Evolutionary conservation across 2,888 invertebrate genomes (phyloP).

Genomic region (Tyria jacobaeae): DNA sequence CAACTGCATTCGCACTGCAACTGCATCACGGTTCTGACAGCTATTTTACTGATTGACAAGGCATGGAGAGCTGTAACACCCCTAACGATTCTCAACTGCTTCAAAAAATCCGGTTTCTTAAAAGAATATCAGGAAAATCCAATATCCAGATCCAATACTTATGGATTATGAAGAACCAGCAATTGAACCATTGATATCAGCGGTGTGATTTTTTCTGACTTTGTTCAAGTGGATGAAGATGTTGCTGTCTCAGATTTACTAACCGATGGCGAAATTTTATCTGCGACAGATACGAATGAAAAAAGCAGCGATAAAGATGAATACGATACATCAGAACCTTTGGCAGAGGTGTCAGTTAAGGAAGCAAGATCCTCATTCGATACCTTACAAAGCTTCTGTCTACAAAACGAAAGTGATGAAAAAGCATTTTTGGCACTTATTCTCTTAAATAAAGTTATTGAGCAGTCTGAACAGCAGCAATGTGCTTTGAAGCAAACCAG

Average conservation of each 20-base stretch:
- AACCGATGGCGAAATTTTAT: slow-evolving; percentile 31
- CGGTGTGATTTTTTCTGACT: slow-evolving; percentile 43
- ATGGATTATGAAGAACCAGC: slow-evolving; percentile 37
- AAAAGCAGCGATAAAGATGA: slow-evolving; percentile 35
- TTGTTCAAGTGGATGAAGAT: slow-evolving; percentile 44
- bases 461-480: slow-evolving; percentile 31
- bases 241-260: slow-evolving; percentile 40
- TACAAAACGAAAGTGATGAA: slow-evolving; percentile 47
- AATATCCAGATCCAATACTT: slow-evolving; percentile 36
- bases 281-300: slow-evolving; percentile 32
- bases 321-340: slow-evolving; percentile 39
- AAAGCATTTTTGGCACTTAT: slow-evolving; percentile 44
- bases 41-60: too few species aligned
- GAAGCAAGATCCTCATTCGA: slow-evolving; percentile 42
- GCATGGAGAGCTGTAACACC: too few species aligned
- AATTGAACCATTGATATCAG: slow-evolving; percentile 41
- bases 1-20: too few species aligned
- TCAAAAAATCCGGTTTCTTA: too few species aligned
- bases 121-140: too few species aligned
- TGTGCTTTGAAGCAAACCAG: slow-evolving; percentile 37
- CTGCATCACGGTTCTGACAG: too few species aligned
- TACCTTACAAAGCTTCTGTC: slow-evolving; percentile 44
- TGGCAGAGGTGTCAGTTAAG: slow-evolving; percentile 45
- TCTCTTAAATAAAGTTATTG: slow-evolving; percentile 34
- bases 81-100: too few species aligned